Base-by-base conservation (phyloP, 2,113 vertebrate species). In the Pseudopipra pipra region DNA sequence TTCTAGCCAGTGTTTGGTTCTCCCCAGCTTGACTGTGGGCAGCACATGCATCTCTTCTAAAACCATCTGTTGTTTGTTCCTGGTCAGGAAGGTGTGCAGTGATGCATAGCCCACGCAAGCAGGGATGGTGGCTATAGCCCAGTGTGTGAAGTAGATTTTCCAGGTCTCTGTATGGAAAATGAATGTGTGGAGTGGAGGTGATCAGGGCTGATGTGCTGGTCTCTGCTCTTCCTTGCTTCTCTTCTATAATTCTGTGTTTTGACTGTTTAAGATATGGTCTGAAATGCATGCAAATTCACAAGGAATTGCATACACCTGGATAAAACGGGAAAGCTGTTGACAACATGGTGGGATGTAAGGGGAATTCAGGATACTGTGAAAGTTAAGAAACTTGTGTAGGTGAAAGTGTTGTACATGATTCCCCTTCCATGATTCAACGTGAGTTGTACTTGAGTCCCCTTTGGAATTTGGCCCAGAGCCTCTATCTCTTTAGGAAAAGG, bases 1-100 rank as follows among this genome's bases (percentile, higher is more conserved):
- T 92, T 84, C 63, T 43, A 63, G 35, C 28, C 58, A 33, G 9
- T 13, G 41, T 71, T 71, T 86, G 81, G 46, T 31, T 80, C 12
- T 63, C 86, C n/a, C 46, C 11, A 66, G 1, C 63, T 24, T 44
- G 28, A 77, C 14, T 22, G 43, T 90, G 81, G 76, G 72, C 44
- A 86, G 71, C 35, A 43, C 37, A 22, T 17, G 46, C 28, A 33
- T 49, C 20, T 90, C 61, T 33, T 62, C 44, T 70, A 39, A 74
- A 95, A 35, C 43, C 68, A 74, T 88, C 63, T 93, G 79, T 43
- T 85, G 28, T 75, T 93, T 84, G 76, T 86, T 56, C 61, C 76
- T 81, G 91, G 76, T 81, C 86, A 87, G 63, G 72, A 87, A 52
- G 83, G 86, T 95, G 55, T 71, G 51, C 47, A 49, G 47, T 25